phyloP scores from a whole-genome alignment of 2,888 invertebrate species.

The Drosophila koepferae region DNA sequence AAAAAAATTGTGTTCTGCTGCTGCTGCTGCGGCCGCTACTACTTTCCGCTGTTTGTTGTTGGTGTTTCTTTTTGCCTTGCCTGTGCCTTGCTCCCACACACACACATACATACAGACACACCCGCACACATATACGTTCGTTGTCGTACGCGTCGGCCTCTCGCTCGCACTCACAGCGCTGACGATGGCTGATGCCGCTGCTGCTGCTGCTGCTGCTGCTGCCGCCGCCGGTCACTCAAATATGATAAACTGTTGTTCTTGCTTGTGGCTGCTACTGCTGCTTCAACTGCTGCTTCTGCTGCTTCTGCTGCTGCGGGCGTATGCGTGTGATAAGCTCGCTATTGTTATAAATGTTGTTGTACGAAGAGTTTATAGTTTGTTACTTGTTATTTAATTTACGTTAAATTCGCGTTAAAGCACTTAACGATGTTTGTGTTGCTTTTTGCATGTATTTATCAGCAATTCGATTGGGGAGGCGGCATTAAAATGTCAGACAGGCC shows the following conservation, averaged over 20 bases:
- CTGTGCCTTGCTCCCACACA: slow-evolving; percentile 33
- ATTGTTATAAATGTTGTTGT: slow-evolving; percentile 67
- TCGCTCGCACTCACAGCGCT: slow-evolving; percentile 34
- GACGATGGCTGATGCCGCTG: slow-evolving; percentile 24
- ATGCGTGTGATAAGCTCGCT: slow-evolving; percentile 68
- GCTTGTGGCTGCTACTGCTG: neutral
- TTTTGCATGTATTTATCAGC: slow-evolving; percentile 58
- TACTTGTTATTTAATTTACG: slow-evolving; percentile 72
- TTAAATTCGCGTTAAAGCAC: slow-evolving; percentile 32
- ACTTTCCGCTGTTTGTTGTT: slow-evolving; percentile 32
- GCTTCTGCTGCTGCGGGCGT: slow-evolving; percentile 25
- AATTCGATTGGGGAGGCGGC: slow-evolving; percentile 44
- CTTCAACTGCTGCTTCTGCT: slow-evolving; percentile 21
- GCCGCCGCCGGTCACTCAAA: slow-evolving; percentile 54
- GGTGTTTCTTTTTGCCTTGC: slow-evolving; percentile 41
- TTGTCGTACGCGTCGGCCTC: slow-evolving; percentile 28
- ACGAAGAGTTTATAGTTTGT: slow-evolving; percentile 54
- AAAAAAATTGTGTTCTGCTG: slow-evolving; percentile 16
- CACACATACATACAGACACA: slow-evolving; percentile 41
- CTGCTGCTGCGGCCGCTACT: slow-evolving; percentile 22
- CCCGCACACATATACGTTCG: slow-evolving; percentile 48
- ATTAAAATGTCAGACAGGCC: slow-evolving; percentile 38
- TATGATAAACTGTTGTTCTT: slow-evolving; percentile 74
- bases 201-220: slow-evolving; percentile 22
- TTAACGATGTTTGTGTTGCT: slow-evolving; percentile 20